Percentiles rank a stretch among this genome's conserved stretches.
Evolutionary conservation across 2,888 invertebrate species (phyloP).

Genomic region (Taphrorychus bicolor): DNA sequence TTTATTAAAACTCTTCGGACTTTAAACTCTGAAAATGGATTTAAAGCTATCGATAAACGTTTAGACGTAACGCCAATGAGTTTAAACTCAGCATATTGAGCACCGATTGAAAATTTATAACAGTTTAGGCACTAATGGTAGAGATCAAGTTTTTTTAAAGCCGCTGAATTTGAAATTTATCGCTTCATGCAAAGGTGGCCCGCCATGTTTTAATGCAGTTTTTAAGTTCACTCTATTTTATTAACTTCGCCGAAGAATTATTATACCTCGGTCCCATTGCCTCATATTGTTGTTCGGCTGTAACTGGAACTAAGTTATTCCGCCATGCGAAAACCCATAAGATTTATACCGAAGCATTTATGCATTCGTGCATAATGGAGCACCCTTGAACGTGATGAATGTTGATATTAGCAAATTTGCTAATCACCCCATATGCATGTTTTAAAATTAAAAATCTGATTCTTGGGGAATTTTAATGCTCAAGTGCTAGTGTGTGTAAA

Average conservation of each 20-base stretch:
- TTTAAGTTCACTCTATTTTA: conserved; percentile 55
- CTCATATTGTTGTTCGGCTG: conserved; percentile 34
- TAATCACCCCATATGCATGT: too few species aligned
- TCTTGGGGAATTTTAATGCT: too few species aligned
- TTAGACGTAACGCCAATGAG: conserved; percentile 9
- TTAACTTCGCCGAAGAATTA: conserved; percentile 49
- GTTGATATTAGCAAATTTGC: conserved; percentile 8
- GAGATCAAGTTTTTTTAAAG: conserved; percentile 52
- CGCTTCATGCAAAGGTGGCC: conserved; percentile 50
- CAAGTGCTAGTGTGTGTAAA: too few species aligned
- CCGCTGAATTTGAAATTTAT: conserved; percentile 54
- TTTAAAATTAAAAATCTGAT: too few species aligned
- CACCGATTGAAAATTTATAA: conserved; percentile 59
- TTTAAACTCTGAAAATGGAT: too few species aligned
- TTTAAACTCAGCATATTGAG: conserved; percentile 52
- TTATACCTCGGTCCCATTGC: conserved; percentile 39
- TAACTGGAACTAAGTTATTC: conserved; percentile 24
- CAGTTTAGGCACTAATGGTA: conserved; percentile 57
- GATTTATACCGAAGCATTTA: conserved; percentile 30
- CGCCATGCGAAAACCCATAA: conserved; percentile 28
- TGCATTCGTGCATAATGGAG: conserved; percentile 20
- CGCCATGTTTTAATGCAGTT: conserved; percentile 53
- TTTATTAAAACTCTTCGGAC: too few species aligned
- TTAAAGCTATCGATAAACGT: too few species aligned
- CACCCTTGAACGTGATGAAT: conserved; percentile 22